Evolutionary conservation across 2,797 vertebrate species (phyloP), one percentile per base, ranked within the genome.

Genomic region (Myotis findleyi): DNA sequence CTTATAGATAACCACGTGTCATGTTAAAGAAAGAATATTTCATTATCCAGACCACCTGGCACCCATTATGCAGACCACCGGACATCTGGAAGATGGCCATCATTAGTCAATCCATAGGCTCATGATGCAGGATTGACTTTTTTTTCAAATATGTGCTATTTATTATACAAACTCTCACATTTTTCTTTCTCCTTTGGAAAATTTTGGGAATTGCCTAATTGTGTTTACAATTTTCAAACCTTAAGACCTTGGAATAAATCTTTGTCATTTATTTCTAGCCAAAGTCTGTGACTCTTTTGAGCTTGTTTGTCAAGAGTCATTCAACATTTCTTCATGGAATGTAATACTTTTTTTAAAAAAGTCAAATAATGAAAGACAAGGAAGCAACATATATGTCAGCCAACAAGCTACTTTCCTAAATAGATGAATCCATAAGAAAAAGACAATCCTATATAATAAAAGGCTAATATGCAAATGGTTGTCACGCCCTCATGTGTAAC

Each of bases 321-420:
- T 69, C 55, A 36, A 14, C 73, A 55, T 77, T 68, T 89, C 66
- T 11, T 4, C 36, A 6, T 49, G 18, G 62, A 59, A 68, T 87
- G 21, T 21, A 68, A 91, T 51, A 38, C 68, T 71, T 41, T 41
- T 71, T 38, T 66, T 38, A 27, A 49, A 79, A 79, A 62, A 30
- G 90, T 66, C 38, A 85, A 92, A 38, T 75, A 44, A 68, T 49
- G 27, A 83, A 80, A 59, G 23, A 57, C 14, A 81, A 73, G 69
- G 51, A 82, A 84, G 38, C 21, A 59, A 90, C 12, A 33, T 51
- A 44, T 21, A 30, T 72, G 53, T 71, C 20, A 79, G n/a, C 62
- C 82, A 93, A 4, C 10, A 41, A 77, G 69, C n/a, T 83, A 25
- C 57, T 76, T 53, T 72, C 81, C 92, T 87, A 55, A 94, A 38